phyloP scores from a whole-genome alignment of 2,113 vertebrate species.

The Nyctereutes procyonoides region DNA sequence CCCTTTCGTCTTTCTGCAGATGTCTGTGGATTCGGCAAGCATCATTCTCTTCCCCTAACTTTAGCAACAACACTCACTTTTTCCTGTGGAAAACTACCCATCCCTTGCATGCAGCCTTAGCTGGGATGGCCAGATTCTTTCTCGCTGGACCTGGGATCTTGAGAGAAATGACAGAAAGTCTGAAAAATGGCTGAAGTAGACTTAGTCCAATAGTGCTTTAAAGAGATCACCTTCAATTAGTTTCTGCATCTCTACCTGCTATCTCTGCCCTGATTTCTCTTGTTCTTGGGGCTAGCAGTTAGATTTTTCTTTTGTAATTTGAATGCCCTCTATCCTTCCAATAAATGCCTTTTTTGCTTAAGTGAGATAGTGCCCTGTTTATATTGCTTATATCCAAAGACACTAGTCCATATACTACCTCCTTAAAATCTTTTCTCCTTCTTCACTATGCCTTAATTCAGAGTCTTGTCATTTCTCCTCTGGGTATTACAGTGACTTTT shows the following conservation, averaged over 20 bases:
- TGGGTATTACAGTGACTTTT: not conserved
- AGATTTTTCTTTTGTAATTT: not conserved
- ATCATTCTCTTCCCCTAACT: not conserved
- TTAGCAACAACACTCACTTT: not conserved
- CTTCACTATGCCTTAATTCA: not conserved
- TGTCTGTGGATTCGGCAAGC: too few relatives aligned
- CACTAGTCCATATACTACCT: not conserved
- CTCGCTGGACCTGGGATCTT: not conserved
- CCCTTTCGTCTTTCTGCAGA: not conserved
- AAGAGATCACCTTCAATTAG: not conserved
- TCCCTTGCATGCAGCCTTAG: not conserved
- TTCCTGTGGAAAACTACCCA: not conserved
- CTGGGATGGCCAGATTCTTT: not conserved
- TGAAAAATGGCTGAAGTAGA: not conserved
- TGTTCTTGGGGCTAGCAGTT: not conserved
- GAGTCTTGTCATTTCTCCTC: not conserved
- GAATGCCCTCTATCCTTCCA: not conserved
- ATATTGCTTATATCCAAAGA: not conserved
- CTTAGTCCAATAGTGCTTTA: not conserved
- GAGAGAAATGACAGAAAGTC: not conserved
- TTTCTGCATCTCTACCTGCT: not conserved
- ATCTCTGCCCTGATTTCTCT: not conserved
- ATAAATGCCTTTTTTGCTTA: not conserved
- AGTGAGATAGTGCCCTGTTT: not conserved
- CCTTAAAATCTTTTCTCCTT: not conserved